Percentiles rank a stretch among this genome's conserved stretches.
Evolutionary conservation across 2,113 vertebrate genomes (phyloP).

Genomic region (Tragelaphus scriptus): DNA sequence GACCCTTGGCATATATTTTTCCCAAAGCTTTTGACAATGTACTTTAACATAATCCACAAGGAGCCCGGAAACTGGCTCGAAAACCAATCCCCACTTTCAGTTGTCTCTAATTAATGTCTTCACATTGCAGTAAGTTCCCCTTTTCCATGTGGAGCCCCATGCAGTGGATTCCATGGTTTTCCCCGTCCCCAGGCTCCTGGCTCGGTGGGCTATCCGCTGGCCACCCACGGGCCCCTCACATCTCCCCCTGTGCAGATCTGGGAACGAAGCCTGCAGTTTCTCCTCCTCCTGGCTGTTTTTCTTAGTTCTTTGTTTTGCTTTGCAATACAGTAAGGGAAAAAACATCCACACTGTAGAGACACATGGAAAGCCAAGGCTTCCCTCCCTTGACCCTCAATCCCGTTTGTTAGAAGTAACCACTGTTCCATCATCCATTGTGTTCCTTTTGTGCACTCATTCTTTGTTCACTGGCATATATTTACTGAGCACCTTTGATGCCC

Average conservation of each 20-base stretch:
- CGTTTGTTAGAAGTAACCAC: not conserved
- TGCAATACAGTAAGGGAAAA: not conserved
- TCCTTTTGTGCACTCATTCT: not conserved
- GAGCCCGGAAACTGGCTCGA: not conserved
- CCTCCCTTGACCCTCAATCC: not conserved
- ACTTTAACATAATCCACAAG: not conserved
- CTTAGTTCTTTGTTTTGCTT: not conserved
- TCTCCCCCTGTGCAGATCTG: not conserved
- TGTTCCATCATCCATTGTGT: not conserved
- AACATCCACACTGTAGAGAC: not conserved
- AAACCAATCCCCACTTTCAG: not conserved
- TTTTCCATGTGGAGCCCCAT: not conserved
- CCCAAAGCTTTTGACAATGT: not conserved
- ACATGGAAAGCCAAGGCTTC: not conserved
- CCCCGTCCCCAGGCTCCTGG: not conserved
- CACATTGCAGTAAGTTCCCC: not conserved
- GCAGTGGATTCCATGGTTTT: constrained; percentile 55
- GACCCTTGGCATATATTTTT: not conserved
- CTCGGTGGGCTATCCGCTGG: not conserved
- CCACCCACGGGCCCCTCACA: not conserved
- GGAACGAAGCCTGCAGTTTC: not conserved
- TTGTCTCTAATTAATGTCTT: constrained; percentile 13
- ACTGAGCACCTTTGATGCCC: not conserved
- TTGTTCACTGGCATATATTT: not conserved
- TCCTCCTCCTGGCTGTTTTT: not conserved